phyloP scores from a whole-genome alignment of 2,888 invertebrate species.

The Chrysolina oricalcia region DNA sequence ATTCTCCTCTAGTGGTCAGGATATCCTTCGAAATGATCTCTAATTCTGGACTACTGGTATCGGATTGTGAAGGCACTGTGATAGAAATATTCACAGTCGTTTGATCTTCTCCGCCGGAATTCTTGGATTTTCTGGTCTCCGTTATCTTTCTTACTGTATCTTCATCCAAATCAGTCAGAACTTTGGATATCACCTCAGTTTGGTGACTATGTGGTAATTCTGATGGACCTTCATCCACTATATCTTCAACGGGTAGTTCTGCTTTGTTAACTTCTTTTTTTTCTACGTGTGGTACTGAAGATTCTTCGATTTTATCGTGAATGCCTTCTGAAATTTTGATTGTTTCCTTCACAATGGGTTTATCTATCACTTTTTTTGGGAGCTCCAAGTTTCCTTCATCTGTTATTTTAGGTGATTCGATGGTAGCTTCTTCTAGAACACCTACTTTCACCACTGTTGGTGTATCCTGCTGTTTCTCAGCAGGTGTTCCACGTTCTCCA shows the following conservation, averaged over 20 bases:
- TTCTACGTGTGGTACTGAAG: neutral
- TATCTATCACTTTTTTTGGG: neutral
- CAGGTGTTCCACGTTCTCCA: constrained; percentile 7
- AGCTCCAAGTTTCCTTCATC: neutral
- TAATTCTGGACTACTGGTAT: constrained; percentile 52
- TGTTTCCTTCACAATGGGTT: neutral
- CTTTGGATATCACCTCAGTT: constrained; percentile 61
- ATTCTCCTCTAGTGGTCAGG: constrained; percentile 50
- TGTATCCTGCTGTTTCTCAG: neutral
- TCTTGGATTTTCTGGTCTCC: constrained; percentile 43
- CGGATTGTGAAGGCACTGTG: constrained; percentile 51
- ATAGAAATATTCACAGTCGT: constrained; percentile 58
- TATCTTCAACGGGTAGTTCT: constrained; percentile 12
- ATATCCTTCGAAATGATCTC: constrained; percentile 59
- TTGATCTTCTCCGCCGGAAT: constrained; percentile 30
- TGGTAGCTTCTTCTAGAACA: neutral
- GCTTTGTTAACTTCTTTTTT: neutral
- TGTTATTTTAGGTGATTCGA: neutral
- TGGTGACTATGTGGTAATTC: constrained; percentile 24
- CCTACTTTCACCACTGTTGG: neutral
- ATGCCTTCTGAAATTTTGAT: neutral
- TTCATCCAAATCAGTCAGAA: constrained; percentile 63
- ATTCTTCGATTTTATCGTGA: neutral
- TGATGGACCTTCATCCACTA: constrained; percentile 41
- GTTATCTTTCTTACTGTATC: constrained; percentile 58